A percentile compares a stretch with the other conserved stretches of the same genome.
Evolutionary conservation across 2,888 invertebrate genomes (phyloP).

Genomic region (Himalopsyche tibetana): DNA sequence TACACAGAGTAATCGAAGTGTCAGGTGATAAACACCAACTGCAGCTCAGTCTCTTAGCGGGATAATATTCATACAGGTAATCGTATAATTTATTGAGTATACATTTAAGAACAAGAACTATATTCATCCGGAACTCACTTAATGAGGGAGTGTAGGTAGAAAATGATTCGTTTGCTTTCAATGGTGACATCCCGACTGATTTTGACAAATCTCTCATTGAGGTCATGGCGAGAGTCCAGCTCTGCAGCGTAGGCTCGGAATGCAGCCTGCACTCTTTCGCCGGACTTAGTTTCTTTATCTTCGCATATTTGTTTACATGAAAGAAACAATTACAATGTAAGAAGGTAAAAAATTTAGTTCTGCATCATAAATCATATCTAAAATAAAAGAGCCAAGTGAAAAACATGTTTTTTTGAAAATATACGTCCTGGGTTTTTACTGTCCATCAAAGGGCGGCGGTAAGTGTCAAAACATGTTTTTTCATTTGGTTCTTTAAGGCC

Average conservation of each 20-base stretch:
- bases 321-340: too few relatives aligned
- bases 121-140: conserved; percentile 71
- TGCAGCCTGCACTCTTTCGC: conserved; percentile 74
- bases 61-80: background rate
- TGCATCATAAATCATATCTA: too few relatives aligned
- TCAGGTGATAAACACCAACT: background rate
- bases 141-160: conserved; percentile 85
- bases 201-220: conserved; percentile 89
- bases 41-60: background rate
- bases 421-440: too few relatives aligned
- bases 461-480: too few relatives aligned
- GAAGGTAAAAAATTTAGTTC: too few relatives aligned
- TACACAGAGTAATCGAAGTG: too few relatives aligned
- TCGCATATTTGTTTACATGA: too few relatives aligned
- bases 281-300: background rate
- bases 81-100: background rate
- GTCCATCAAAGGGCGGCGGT: too few relatives aligned
- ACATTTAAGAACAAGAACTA: background rate
- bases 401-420: too few relatives aligned
- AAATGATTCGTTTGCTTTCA: conserved; percentile 93
- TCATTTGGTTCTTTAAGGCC: too few relatives aligned
- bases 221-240: conserved; percentile 88
- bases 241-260: conserved; percentile 81
- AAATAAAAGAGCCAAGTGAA: too few relatives aligned
- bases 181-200: conserved; percentile 90